These are phyloP conservation scores for Psammodynastes pulverulentus DNA, from an alignment of 2,113 vertebrate genomes.

Conservation along the genomic window DNA sequence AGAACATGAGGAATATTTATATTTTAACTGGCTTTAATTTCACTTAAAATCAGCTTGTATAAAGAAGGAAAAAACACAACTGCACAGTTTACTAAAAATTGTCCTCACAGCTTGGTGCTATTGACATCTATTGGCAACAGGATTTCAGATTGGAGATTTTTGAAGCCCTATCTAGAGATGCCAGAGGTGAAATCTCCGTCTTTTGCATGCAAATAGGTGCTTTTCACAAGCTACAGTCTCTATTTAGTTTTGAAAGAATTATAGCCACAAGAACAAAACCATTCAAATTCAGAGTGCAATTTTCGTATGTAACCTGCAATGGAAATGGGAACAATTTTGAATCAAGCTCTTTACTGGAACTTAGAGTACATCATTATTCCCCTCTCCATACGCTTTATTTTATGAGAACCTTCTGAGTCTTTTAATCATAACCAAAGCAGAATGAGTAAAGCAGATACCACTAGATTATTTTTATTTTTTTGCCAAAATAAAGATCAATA, in stretches of 20 bases:
- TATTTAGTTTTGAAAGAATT: not conserved
- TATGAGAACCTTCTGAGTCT: not conserved
- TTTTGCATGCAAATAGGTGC: not conserved
- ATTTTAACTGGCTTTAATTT: not conserved
- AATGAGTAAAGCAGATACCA: not conserved
- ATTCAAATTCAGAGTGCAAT: not conserved
- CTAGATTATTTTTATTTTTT: not conserved
- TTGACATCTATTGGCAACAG: not conserved
- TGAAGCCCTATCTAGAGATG: not conserved
- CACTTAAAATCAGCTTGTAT: not conserved
- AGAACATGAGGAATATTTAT: not conserved
- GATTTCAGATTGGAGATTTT: not conserved
- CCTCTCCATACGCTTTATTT: not conserved
- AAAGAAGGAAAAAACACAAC: not conserved
- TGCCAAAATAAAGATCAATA: conserved; percentile 9
- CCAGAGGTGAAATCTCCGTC: not conserved
- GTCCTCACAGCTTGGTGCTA: not conserved
- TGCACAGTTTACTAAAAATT: not conserved
- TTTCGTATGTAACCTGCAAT: not conserved
- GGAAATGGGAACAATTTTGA: not conserved
- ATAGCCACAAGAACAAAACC: not conserved
- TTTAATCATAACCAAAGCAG: not conserved
- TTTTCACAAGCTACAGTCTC: not conserved
- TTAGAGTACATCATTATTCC: not conserved
- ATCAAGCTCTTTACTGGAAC: not conserved